phyloP scores from a whole-genome alignment of 2,113 vertebrate species.

The Pterocles orientalis region DNA sequence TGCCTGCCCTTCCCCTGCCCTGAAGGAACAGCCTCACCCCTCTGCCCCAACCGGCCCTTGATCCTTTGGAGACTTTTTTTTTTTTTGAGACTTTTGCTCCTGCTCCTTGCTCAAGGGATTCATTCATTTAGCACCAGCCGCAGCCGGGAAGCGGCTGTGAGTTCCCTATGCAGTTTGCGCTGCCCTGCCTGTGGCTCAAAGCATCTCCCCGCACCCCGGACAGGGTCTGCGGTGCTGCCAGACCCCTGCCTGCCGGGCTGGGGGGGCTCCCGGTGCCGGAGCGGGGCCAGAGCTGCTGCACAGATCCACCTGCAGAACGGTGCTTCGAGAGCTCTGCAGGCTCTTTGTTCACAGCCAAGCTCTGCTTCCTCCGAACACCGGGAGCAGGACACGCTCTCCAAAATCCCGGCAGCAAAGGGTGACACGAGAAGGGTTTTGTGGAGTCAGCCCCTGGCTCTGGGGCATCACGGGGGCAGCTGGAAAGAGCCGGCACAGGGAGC shows the following conservation, averaged over 20 bases:
- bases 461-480: accelerated
- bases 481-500: background rate
- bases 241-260: background rate
- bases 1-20: background rate
- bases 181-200: background rate
- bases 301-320: background rate
- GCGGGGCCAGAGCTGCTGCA: background rate
- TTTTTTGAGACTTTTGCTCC: too few relatives aligned
- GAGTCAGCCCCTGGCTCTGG: background rate
- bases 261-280: background rate
- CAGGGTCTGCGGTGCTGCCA: accelerated
- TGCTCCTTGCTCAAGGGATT: accelerated
- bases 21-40: background rate
- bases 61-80: accelerated
- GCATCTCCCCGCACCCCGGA: background rate
- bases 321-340: background rate
- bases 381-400: accelerated
- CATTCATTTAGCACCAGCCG: background rate
- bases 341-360: background rate
- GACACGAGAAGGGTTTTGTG: accelerated
- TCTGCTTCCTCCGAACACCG: accelerated
- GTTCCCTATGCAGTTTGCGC: accelerated
- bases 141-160: accelerated
- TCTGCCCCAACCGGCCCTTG: background rate
- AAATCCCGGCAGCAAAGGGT: accelerated